phyloP scores from a whole-genome alignment of 1,140 invertebrate genomes.

The Acyrthosiphon pisum region DNA sequence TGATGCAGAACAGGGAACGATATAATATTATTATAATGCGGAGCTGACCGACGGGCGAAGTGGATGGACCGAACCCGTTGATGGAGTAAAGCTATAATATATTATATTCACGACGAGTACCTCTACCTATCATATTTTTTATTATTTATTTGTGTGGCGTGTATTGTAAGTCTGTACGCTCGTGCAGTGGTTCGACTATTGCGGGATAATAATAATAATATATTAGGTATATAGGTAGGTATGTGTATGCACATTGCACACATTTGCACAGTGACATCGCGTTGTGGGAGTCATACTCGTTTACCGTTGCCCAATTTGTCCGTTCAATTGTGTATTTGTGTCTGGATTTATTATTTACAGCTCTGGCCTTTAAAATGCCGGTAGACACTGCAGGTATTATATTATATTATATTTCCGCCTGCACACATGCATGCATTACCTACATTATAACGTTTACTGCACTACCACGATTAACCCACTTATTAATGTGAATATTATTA shows the following conservation, averaged over 20 bases:
- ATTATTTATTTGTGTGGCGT: neutral
- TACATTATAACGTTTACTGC: neutral
- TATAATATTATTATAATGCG: too few species aligned
- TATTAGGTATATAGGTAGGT: neutral
- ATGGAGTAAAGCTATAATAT: neutral
- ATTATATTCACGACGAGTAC: neutral
- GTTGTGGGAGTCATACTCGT: neutral
- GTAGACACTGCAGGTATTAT: neutral
- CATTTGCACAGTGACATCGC: neutral
- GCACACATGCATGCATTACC: neutral
- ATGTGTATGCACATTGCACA: neutral
- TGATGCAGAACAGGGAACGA: too few species aligned
- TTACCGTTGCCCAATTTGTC: neutral
- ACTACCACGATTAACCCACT: neutral
- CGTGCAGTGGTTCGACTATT: neutral
- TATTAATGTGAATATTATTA: conserved; percentile 2
- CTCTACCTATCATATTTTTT: neutral
- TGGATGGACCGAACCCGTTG: neutral
- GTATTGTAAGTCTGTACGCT: neutral
- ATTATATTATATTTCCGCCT: neutral
- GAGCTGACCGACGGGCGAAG: neutral
- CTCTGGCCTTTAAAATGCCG: neutral
- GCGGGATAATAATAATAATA: neutral
- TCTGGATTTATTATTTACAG: neutral
- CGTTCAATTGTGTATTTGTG: neutral